phyloP scores from a whole-genome alignment of 2,797 vertebrate genomes.

The Adelosebastes latens region DNA sequence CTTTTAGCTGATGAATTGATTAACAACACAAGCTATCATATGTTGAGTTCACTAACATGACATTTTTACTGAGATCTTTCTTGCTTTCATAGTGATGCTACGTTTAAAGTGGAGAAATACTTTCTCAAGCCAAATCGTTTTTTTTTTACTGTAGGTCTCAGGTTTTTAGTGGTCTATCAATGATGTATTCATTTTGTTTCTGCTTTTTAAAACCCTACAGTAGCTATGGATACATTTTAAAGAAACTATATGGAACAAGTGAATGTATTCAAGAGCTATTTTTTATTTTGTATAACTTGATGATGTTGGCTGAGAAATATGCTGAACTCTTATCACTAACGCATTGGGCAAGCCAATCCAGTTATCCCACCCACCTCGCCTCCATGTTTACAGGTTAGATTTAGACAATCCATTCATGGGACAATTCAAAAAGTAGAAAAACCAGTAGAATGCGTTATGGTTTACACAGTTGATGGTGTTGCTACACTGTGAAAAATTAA shows the following conservation, averaged over 20 bases:
- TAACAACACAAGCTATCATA: constrained; percentile 28
- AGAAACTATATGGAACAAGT: constrained; percentile 31
- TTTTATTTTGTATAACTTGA: constrained; percentile 42
- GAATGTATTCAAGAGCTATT: constrained; percentile 66
- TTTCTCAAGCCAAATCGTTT: constrained; percentile 76
- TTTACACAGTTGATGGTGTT: constrained; percentile 20
- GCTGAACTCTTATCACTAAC: constrained; percentile 43
- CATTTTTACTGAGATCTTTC: constrained; percentile 50
- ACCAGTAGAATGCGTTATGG: constrained; percentile 16
- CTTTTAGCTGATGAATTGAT: constrained; percentile 31
- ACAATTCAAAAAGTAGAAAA: constrained; percentile 44
- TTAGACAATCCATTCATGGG: constrained; percentile 62
- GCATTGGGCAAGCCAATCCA: constrained; percentile 27
- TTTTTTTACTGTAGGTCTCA: constrained; percentile 73
- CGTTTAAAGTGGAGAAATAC: constrained; percentile 60
- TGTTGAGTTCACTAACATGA: constrained; percentile 55
- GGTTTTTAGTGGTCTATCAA: constrained; percentile 57
- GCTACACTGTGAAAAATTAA: constrained; percentile 13
- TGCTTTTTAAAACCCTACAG: constrained; percentile 41
- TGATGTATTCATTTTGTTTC: constrained; percentile 36
- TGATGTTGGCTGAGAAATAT: constrained; percentile 29
- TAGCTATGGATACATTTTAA: constrained; percentile 59
- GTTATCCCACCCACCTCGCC: constrained; percentile 31
- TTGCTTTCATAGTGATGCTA: constrained; percentile 54
- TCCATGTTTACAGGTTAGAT: constrained; percentile 60